These are phyloP conservation scores for Troides helena DNA, from an alignment of 2,888 invertebrate species.

Conservation along the genomic window DNA sequence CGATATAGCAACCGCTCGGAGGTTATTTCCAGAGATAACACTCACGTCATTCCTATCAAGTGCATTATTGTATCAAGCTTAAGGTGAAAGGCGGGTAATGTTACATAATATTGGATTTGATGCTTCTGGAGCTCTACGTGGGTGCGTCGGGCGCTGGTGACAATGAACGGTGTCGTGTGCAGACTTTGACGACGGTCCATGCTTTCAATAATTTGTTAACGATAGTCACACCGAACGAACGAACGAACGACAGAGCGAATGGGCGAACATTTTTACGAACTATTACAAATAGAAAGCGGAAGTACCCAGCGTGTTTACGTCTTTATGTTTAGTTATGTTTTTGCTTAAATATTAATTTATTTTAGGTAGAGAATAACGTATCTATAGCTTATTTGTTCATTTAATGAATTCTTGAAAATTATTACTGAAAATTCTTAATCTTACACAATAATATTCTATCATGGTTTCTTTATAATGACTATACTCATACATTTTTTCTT, in stretches of 20 bases:
- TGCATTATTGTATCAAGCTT: constrained; percentile 26
- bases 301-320: too few relatives aligned
- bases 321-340: too few relatives aligned
- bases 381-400: too few relatives aligned
- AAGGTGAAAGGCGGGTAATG: constrained; percentile 19
- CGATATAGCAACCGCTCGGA: constrained; percentile 7
- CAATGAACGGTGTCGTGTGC: constrained; percentile 42
- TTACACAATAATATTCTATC: too few relatives aligned
- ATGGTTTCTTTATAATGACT: too few relatives aligned
- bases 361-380: too few relatives aligned
- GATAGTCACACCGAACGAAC: constrained; percentile 25
- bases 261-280: neutral
- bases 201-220: constrained; percentile 29
- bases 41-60: constrained; percentile 23
- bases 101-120: constrained; percentile 26
- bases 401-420: too few relatives aligned
- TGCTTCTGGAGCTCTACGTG: constrained; percentile 19
- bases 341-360: too few relatives aligned
- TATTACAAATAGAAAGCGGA: neutral
- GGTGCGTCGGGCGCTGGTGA: constrained; percentile 31
- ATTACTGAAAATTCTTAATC: too few relatives aligned
- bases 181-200: constrained; percentile 34
- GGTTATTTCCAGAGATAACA: constrained; percentile 25
- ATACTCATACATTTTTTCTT: too few relatives aligned
- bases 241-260: neutral